These are phyloP conservation scores for Acestrorhynchus altus DNA, from an alignment of 2,797 vertebrate species.

Conservation along the genomic window DNA sequence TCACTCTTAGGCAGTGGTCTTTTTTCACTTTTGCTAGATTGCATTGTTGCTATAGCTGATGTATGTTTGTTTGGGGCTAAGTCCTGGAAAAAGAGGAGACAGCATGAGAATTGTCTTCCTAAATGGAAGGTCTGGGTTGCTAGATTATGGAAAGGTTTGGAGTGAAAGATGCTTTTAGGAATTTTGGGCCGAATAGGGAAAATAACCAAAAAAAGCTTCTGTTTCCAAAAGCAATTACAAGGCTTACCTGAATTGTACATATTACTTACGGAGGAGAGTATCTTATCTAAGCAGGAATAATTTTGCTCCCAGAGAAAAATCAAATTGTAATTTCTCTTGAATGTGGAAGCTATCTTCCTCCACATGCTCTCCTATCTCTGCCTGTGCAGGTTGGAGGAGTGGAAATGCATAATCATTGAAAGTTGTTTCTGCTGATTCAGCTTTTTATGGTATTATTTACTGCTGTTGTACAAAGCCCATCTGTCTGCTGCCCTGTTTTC, in stretches of 20 bases:
- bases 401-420: slow-evolving; percentile 50
- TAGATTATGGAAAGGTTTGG: slow-evolving; percentile 38
- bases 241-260: slow-evolving; percentile 13
- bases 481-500: slow-evolving; percentile 62
- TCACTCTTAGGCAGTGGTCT: slow-evolving; percentile 65
- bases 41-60: slow-evolving; percentile 99
- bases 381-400: slow-evolving; percentile 36
- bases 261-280: slow-evolving; percentile 16
- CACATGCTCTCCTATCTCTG: slow-evolving; percentile 12
- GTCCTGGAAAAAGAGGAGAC: slow-evolving; percentile 80
- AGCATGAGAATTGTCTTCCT: slow-evolving; percentile 38
- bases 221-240: slow-evolving; percentile 18
- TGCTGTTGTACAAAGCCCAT: slow-evolving; percentile 62
- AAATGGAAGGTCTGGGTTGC: not conserved
- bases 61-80: slow-evolving; percentile 97
- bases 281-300: slow-evolving; percentile 19
- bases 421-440: slow-evolving; percentile 70
- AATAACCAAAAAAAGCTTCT: not conserved
- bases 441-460: slow-evolving; percentile 66
- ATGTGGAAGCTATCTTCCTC: not conserved
- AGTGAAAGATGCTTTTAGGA: no score
- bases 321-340: slow-evolving; percentile 20
- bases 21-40: slow-evolving; percentile 81
- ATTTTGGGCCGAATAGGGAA: not conserved
- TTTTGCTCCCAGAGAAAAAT: slow-evolving; percentile 7